Percentiles rank a stretch among this genome's conserved stretches.
Conservation (phyloP, 2,113 vertebrate species). For the Mola mola region DNA sequence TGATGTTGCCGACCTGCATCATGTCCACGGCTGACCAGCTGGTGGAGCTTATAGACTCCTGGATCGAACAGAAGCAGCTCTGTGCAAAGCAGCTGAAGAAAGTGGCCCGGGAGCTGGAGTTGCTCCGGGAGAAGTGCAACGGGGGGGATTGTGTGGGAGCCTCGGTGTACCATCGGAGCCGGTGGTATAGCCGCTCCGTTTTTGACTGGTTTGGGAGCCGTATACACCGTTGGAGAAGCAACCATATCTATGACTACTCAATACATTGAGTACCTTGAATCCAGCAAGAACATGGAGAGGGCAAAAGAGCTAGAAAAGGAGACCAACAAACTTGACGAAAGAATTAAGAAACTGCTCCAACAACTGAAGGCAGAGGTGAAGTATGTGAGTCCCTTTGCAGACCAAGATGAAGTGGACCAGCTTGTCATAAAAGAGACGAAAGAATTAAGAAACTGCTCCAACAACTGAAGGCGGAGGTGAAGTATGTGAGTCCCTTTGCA, state of each 20-base stretch:
- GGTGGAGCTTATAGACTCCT: slow-evolving; percentile 12
- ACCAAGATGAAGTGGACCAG: not conserved
- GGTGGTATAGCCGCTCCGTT: not conserved
- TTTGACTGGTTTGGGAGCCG: not conserved
- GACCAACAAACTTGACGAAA: not conserved
- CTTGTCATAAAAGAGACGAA: not conserved
- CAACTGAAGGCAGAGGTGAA: not conserved
- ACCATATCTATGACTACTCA: not conserved
- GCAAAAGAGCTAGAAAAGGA: not conserved
- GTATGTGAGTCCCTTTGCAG: not conserved
- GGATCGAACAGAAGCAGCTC: not conserved
- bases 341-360: not conserved
- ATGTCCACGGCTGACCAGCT: slow-evolving; percentile 10
- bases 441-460: not conserved
- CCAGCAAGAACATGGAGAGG: not conserved
- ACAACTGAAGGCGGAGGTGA: not conserved
- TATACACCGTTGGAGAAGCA: not conserved
- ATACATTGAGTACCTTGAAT: not conserved
- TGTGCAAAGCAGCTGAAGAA: not conserved
- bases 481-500: not conserved
- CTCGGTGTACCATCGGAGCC: not conserved
- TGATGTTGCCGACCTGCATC: slow-evolving; percentile 8
- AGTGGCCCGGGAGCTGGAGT: slow-evolving; percentile 9
- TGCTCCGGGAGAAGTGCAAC: not conserved
- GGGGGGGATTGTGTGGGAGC: not conserved